These are phyloP conservation scores for Euphonia xanthogaster DNA, from an alignment of 2,797 vertebrate species.

Conservation along the genomic window DNA sequence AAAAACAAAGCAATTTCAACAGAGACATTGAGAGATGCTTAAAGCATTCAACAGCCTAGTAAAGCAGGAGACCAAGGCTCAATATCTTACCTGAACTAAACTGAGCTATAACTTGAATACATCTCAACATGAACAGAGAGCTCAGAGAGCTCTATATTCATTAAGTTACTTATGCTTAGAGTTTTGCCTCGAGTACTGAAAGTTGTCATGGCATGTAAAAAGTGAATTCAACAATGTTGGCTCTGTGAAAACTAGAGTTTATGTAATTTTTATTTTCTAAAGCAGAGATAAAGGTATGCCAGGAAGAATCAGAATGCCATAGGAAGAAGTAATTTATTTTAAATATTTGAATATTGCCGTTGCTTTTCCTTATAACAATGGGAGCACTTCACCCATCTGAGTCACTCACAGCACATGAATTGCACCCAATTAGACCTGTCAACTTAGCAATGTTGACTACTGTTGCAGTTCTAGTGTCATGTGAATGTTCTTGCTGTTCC, in stretches of 20 bases:
- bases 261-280: neutral
- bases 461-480: neutral
- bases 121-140: neutral
- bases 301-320: neutral
- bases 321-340: neutral
- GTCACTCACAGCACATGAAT: neutral
- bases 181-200: neutral
- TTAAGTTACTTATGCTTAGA: neutral
- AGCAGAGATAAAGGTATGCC: neutral
- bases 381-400: neutral
- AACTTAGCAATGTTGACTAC: neutral
- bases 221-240: neutral
- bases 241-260: neutral
- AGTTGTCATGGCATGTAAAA: neutral
- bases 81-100: neutral
- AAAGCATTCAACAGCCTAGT: neutral
- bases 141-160: neutral
- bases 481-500: neutral
- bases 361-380: neutral
- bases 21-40: neutral
- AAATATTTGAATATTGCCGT: neutral
- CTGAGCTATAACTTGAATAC: neutral
- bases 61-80: neutral
- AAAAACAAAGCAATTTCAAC: neutral
- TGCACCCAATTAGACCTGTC: neutral